Evolutionary conservation across 1,140 invertebrate genomes (phyloP), one percentile per base, ranked within the genome.

Genomic region (Drosophila nebulosa): DNA sequence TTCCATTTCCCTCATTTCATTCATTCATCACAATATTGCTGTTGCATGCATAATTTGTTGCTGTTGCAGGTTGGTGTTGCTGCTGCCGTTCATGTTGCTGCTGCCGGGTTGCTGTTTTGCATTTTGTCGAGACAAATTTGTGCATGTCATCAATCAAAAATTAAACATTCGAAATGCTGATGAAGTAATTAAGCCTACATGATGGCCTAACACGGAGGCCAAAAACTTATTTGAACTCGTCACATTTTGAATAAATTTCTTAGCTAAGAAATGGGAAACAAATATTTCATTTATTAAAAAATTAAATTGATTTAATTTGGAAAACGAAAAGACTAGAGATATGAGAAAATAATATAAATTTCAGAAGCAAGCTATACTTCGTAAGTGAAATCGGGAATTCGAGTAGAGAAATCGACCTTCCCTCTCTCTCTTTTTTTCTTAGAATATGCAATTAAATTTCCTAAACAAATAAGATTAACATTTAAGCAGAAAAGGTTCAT

Each of bases 91-190:
- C 12, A 7, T 21, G 39, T 21, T 21, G 39, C 16, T 21, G 16
- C 2, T 42, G 39, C 14, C 18, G 9, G 4, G 46, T 58, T 68
- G 60, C 51, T 83, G 79, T 68, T 85, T 84, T 85, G 74, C 79
- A 79, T 84, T 64, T 65, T 52, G 39, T 42, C 36, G 74, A 65
- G 79, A 89, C 86, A 90, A 89, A 89, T 89, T 89, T 62, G 81
- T 70, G 68, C 68, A 42, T 75, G 65, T 79, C 72, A 89, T 89
- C 86, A 89, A 89, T 89, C 80, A 90, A 81, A 75, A 74, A 69
- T 85, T 66, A 70, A 72, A 69, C 71, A 75, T 64, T 69, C 56
- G 50, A 66, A 65, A 71, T 65, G 67, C 52, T 71, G 79, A 80
- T 69, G 74, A 78, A 79, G 64, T 86, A 86, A 86, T 89, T 89